Percentiles rank a stretch among this genome's conserved stretches.
Evolutionary conservation across 2,888 invertebrate genomes (phyloP).

Genomic region (Leptinotarsa rubiginosa): DNA sequence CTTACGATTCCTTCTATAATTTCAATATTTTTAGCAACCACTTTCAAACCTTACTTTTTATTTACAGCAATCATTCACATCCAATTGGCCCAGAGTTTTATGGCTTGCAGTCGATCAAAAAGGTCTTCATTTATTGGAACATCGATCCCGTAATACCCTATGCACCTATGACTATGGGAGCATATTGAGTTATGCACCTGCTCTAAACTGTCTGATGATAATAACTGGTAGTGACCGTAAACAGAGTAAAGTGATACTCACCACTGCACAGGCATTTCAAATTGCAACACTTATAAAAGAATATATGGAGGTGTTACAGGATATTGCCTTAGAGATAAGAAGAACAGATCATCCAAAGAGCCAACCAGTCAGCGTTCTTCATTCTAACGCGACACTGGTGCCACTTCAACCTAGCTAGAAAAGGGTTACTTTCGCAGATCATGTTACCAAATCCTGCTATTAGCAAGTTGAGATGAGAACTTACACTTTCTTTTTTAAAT

Average conservation of each 20-base stretch:
- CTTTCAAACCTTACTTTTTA: too few relatives aligned
- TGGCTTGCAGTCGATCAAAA: constrained; percentile 95
- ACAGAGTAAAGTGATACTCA: constrained; percentile 91
- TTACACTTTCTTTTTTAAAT: constrained; percentile 21
- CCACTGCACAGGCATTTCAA: constrained; percentile 93
- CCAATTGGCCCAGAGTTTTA: constrained; percentile 92
- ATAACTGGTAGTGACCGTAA: constrained; percentile 90
- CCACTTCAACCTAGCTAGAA: constrained; percentile 73
- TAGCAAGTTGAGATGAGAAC: constrained; percentile 35
- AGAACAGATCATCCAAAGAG: constrained; percentile 59
- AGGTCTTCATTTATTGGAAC: constrained; percentile 90
- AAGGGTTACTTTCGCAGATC: constrained; percentile 67
- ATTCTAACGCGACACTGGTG: constrained; percentile 70
- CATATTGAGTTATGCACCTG: constrained; percentile 91
- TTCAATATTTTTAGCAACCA: too few relatives aligned
- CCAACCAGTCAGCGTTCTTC: constrained; percentile 67
- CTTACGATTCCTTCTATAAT: too few relatives aligned
- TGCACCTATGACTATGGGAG: constrained; percentile 92
- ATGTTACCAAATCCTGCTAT: constrained; percentile 61
- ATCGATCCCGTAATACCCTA: constrained; percentile 86
- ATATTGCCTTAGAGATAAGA: constrained; percentile 57
- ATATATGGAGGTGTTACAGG: constrained; percentile 76
- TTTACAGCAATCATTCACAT: constrained; percentile 91
- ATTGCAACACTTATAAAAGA: constrained; percentile 92
- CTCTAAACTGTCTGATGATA: constrained; percentile 91